phyloP scores from a whole-genome alignment of 2,888 invertebrate genomes.

The Gari tellinella region DNA sequence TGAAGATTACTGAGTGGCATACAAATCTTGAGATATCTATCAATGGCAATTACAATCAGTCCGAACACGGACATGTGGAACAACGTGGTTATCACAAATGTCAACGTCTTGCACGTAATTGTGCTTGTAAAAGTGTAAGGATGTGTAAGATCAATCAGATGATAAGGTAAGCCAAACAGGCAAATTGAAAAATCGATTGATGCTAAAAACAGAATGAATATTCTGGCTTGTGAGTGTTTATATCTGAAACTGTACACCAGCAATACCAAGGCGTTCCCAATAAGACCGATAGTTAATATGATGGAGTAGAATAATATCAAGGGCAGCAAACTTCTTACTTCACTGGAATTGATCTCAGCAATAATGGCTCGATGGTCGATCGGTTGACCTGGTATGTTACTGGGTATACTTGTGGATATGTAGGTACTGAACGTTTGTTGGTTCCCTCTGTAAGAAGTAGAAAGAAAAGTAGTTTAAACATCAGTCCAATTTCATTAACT shows the following conservation, averaged over 20 bases:
- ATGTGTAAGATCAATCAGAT: constrained; percentile 71
- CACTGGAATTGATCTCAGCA: constrained; percentile 31
- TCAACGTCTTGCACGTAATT: constrained; percentile 61
- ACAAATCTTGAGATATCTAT: constrained; percentile 76
- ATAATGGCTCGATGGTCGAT: constrained; percentile 4
- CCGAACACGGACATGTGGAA: constrained; percentile 67
- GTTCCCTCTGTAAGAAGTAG: too few species aligned
- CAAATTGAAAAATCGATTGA: constrained; percentile 70
- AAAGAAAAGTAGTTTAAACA: too few species aligned
- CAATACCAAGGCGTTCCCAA: constrained; percentile 70
- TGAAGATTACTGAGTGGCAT: constrained; percentile 67
- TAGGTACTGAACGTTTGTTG: too few species aligned
- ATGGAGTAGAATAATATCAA: constrained; percentile 65
- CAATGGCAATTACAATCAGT: constrained; percentile 69
- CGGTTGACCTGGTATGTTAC: too few species aligned
- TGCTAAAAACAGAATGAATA: constrained; percentile 71
- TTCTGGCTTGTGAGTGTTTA: constrained; percentile 68
- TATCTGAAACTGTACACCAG: constrained; percentile 70
- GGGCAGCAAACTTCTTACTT: constrained; percentile 51
- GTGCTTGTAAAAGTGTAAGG: constrained; percentile 66
- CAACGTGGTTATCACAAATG: constrained; percentile 60
- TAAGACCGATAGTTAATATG: constrained; percentile 62
- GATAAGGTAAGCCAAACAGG: constrained; percentile 71
- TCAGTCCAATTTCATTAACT: too few species aligned
- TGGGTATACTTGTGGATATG: too few species aligned